Evolutionary conservation across 2,888 invertebrate species (phyloP), one percentile per base, ranked within the genome.

Genomic region (Callimorpha dominula): DNA sequence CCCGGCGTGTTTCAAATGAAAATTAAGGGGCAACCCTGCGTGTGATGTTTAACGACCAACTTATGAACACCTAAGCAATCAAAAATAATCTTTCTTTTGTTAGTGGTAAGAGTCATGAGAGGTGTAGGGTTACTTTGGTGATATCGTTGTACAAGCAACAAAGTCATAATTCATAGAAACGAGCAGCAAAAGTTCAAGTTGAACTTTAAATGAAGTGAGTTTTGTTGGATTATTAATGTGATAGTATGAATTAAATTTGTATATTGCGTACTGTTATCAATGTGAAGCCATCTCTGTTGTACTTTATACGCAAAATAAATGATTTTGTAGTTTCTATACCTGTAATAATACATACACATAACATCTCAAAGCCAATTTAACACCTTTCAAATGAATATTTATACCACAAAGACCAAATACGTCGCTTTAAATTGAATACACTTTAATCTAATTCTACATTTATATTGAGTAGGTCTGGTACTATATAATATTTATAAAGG

Each of bases 131-230:
- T 57, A 57, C 20, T 11, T 57, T 57, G 12, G 12, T 20, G 8
- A 20, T 20, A 57, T 20, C 11, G 4, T 57, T 57, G 20, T 11
- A 9, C 57, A 57, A 57, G 20, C 20, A 20, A 57, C 57, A 20
- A 20, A 57, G 9, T 20, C 57, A 57, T 57, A 57, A n/a, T 57
- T 57, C 57, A 57, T 57, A 57, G 57, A 57, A 57, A 57, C 57
- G 20, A 20, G 57, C 57, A 20, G 57, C 57, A 57, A 57, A 57
- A 20, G 1, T 57, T 57, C 20, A 20, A 57, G 20, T 57, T 57
- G 12, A 20, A 57, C 54, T 57, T 57, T 57, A 57, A 54, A 9
- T 57, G 54, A 57, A 20, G 57, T 57, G 57, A 57, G 20, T 57
- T 57, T 57, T 12, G 20, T 57, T 57, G 20, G 20, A 4, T n/a